Base-by-base conservation (phyloP, 1,140 invertebrate species). In the Yoshiicerus persimilis region DNA sequence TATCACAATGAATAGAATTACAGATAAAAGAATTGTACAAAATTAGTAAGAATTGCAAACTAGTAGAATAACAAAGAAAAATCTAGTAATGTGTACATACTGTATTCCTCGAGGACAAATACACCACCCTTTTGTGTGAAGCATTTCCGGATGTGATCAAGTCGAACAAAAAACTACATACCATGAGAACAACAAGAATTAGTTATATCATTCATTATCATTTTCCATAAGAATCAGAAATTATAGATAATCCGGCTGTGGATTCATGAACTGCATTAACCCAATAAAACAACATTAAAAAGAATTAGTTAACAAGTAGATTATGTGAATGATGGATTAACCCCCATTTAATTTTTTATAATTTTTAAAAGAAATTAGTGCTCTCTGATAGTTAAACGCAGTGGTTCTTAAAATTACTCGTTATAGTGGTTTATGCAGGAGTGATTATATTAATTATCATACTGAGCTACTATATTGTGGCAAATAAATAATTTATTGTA, bases 111-210 rank as follows among this genome's bases (percentile, higher is more conserved):
- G 93, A 99, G 95, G 92, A 99, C 96, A 95, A 99, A 99, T 93
- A 99, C 97, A 92, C 97, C 98, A 93, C 98, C 98, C 94, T 98
- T 99, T 93, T 98, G 97, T 87, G 98, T 99, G 94, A 99, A 99
- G 95, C 98, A 99, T 94, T 99, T 99, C 93, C 98, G 96, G 94
- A 99, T 99, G 94, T 99, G 98, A 94, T 98, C 97, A 94, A 99
- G 95, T 93, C 98, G 96, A 93, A 99, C 98, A 95, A 99, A 99
- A 94, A 99, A 99, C 98, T 99, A 87, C 64, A 80, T 66, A 36
- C n/a, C 75, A 80, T 38, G 75, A 80, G 75, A 80, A 80, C 75
- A 80, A 80, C 20, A 80, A 38, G 20, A 56, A 87, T 36, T 62
- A 84, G 32, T 84, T 23, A 41, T 83, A 47, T n/a, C 38, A 27